Conservation (phyloP, 1,140 invertebrate species). For the Drosophila kohkoa region DNA sequence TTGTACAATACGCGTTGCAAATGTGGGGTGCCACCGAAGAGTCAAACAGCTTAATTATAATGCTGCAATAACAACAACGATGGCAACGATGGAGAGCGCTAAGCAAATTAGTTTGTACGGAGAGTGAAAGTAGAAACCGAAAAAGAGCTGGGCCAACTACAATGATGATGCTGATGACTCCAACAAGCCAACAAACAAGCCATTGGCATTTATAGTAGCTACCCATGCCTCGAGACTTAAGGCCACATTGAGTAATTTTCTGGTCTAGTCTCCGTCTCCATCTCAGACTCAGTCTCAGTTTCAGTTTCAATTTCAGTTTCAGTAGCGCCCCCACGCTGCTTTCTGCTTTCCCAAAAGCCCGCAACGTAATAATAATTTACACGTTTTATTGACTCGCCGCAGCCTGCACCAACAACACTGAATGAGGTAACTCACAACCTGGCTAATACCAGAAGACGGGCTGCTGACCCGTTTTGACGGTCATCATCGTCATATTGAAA, state of each 20-base stretch:
- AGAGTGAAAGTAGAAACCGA: conserved; percentile 56
- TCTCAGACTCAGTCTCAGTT: conserved; percentile 20
- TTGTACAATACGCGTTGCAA: conserved; percentile 38
- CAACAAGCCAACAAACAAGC: conserved; percentile 32
- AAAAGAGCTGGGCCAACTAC: conserved; percentile 35
- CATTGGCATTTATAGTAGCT: conserved; percentile 33
- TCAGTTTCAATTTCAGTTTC: background rate
- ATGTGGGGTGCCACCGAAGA: conserved; percentile 38
- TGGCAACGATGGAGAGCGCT: conserved; percentile 14
- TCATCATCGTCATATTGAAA: conserved; percentile 56
- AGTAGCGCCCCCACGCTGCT: conserved; percentile 45
- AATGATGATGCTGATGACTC: conserved; percentile 22
- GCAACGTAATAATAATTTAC: conserved; percentile 72
- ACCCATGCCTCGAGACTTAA: conserved; percentile 12
- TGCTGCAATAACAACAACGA: conserved; percentile 43
- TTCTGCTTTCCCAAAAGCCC: conserved; percentile 51
- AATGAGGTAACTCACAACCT: conserved; percentile 56
- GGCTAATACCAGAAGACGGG: conserved; percentile 6
- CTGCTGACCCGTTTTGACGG: conserved; percentile 56
- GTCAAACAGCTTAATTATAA: conserved; percentile 71
- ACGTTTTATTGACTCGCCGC: conserved; percentile 53
- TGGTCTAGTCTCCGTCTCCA: conserved; percentile 47
- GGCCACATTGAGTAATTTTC: conserved; percentile 69
- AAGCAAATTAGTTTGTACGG: conserved; percentile 44
- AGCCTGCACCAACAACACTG: conserved; percentile 3